Base-by-base conservation (phyloP, 2,888 invertebrate species). In the Bimastos eiseni region DNA sequence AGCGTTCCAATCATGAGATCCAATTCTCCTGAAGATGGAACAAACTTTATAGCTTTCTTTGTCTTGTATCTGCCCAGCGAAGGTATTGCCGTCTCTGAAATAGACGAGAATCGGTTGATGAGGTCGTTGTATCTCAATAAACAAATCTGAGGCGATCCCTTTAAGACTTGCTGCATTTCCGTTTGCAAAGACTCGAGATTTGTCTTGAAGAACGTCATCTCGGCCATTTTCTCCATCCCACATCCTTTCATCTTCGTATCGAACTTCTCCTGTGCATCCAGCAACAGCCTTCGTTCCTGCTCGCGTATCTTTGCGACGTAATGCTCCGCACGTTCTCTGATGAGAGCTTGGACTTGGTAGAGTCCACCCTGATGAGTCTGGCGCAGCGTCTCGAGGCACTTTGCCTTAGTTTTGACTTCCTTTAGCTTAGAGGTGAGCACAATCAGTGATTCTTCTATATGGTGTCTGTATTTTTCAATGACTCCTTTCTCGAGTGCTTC, bases 331-430 rank as follows among this genome's bases (percentile, higher is more conserved):
- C 89, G 91, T 33, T 92, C 86, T 19, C 90, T 89, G 55, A 93
- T 93, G 34, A 91, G 88, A 21, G 41, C 89, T 70, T 92, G 92
- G 8, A 91, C 91, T 5, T 89, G 90, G 89, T 91, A 92, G 24
- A 92, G 89, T 15, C 92, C 90, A 21, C 89, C 89, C 89, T 93
- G 92, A 41, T 92, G 92, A 30, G 91, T 89, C 90, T 92, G 92
- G 44, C 91, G 91, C 21, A 93, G 30, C 21, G 92, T 93, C 41
- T 92, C 92, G 11, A 93, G 89, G 70, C 91, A 92, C 88, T 93
- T 93, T 5, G 90, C 89, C 34, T 90, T 89, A 21, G 90, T 89
- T 30, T 90, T 93, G 30, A 92, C 90, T 21, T 93, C 93, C 30
- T 83, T 90, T 0, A 92, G 91, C 55, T 91, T 92, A 0, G 91